Evolutionary conservation across 2,797 vertebrate species (phyloP).

Genomic region (Pelodytes ibericus): DNA sequence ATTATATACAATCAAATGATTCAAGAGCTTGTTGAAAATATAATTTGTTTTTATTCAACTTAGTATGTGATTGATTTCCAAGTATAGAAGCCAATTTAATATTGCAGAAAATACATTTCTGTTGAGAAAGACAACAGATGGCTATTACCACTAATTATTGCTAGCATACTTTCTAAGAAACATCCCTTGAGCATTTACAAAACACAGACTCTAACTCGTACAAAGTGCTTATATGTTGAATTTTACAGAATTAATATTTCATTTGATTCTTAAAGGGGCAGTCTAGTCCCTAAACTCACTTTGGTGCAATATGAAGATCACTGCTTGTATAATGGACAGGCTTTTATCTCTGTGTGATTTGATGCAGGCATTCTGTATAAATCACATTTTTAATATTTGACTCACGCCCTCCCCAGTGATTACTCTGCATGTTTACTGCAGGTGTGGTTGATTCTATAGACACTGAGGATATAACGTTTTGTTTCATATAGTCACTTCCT

Average conservation of each 20-base stretch:
- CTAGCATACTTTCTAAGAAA: neutral
- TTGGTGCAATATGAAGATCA: no score
- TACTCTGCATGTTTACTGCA: no score
- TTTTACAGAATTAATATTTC: neutral
- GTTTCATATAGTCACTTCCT: no score
- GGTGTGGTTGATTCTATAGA: no score
- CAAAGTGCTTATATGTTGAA: neutral
- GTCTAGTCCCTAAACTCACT: no score
- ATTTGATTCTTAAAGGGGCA: no score
- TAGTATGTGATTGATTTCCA: slow-evolving; percentile 9
- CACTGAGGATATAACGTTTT: no score
- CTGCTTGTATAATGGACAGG: no score
- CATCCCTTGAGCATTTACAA: neutral
- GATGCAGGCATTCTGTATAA: no score
- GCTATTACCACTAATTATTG: slow-evolving; percentile 6
- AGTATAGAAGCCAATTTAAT: slow-evolving; percentile 14
- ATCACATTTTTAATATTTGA: no score
- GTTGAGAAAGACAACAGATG: slow-evolving; percentile 13
- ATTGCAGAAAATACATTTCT: slow-evolving; percentile 1
- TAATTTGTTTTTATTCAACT: slow-evolving; percentile 17
- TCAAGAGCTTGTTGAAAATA: neutral
- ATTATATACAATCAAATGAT: neutral
- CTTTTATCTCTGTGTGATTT: no score
- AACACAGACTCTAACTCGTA: neutral
- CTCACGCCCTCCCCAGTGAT: no score